Conservation (phyloP, 2,797 vertebrate species). For the Loriculus beryllinus region DNA sequence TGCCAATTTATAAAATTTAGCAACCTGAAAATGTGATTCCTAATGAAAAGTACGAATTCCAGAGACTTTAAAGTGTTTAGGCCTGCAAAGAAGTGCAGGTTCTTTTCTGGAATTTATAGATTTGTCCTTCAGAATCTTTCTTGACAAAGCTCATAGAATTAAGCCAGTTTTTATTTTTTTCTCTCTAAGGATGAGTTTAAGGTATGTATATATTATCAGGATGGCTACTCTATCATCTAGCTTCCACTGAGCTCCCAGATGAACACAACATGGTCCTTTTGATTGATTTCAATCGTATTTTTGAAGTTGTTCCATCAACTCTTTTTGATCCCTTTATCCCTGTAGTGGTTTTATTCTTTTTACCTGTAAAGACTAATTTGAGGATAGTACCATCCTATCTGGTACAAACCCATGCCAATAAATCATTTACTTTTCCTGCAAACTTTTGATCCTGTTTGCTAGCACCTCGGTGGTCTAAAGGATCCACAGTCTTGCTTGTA, state of each 20-base stretch:
- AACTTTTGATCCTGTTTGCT: slow-evolving; percentile 47
- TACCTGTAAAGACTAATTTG: slow-evolving; percentile 30
- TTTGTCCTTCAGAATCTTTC: background rate
- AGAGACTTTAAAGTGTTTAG: background rate
- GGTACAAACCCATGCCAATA: slow-evolving; percentile 4
- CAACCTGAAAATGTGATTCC: background rate
- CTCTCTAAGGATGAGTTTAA: background rate
- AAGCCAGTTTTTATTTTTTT: background rate
- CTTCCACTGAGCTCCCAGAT: background rate
- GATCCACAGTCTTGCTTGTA: background rate
- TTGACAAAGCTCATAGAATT: background rate
- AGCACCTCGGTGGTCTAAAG: slow-evolving; percentile 24
- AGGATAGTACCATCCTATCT: background rate
- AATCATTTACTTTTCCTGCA: slow-evolving; percentile 40
- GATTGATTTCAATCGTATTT: slow-evolving; percentile 39
- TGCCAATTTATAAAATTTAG: background rate
- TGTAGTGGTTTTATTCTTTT: slow-evolving; percentile 25
- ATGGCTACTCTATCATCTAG: background rate
- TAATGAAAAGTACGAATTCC: background rate
- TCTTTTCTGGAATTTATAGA: background rate
- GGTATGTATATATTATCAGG: background rate
- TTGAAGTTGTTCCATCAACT: slow-evolving; percentile 35
- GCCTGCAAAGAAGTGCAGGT: background rate
- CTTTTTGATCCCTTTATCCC: slow-evolving; percentile 41
- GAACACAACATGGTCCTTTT: background rate